Percentiles rank a stretch among this genome's conserved stretches.
phyloP scores from a whole-genome alignment of 2,113 vertebrate genomes.

The Herpetotheres cachinnans region DNA sequence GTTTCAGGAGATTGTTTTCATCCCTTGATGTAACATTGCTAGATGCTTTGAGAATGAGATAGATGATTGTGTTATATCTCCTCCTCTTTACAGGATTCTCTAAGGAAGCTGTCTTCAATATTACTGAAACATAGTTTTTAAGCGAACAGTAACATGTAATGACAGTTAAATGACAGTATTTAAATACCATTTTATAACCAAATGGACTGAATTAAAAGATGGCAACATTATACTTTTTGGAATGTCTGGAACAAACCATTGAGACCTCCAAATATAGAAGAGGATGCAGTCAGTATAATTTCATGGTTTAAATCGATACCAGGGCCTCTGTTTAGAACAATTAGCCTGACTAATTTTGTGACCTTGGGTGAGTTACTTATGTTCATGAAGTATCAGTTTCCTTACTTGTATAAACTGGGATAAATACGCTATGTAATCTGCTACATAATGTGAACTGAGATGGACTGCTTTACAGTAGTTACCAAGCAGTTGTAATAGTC shows the following conservation, averaged over 20 bases:
- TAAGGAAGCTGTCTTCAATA: background rate
- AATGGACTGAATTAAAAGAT: background rate
- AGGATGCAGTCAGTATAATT: background rate
- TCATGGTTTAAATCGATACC: background rate
- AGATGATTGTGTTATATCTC: background rate
- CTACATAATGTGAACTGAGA: background rate
- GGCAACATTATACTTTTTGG: background rate
- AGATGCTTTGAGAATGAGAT: background rate
- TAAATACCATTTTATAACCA: background rate
- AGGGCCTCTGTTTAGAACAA: background rate
- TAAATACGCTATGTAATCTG: background rate
- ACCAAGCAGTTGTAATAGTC: background rate
- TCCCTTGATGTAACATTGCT: background rate
- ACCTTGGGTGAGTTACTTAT: rapidly evolving
- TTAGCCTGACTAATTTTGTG: background rate
- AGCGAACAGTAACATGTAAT: background rate
- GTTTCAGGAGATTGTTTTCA: background rate
- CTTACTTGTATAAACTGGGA: background rate
- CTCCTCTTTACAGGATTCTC: background rate
- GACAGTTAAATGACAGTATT: background rate
- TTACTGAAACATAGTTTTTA: background rate
- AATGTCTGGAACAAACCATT: background rate
- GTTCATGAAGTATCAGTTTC: background rate
- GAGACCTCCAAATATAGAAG: background rate
- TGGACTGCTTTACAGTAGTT: background rate